Conservation (phyloP, 2,797 vertebrate genomes). For the Myioborus melanocephalus region DNA sequence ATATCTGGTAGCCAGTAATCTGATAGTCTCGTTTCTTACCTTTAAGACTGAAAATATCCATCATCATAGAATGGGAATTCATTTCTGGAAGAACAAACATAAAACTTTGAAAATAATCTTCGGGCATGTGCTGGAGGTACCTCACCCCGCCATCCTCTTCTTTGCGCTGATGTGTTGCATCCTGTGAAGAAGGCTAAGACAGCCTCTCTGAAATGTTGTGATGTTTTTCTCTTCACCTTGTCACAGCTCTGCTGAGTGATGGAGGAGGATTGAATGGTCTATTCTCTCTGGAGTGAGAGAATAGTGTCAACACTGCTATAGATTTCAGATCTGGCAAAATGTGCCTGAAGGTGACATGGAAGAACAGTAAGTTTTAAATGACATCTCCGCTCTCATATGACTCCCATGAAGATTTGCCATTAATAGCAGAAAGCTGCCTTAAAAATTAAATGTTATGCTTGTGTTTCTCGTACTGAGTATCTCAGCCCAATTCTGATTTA, state of each 20-base stretch:
- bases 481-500: not conserved
- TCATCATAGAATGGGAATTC: slow-evolving; percentile 63
- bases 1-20: slow-evolving; percentile 50
- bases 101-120: slow-evolving; percentile 74
- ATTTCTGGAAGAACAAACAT: slow-evolving; percentile 65
- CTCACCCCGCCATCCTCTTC: slow-evolving; percentile 35
- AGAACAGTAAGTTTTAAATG: slow-evolving; percentile 23
- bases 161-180: slow-evolving; percentile 60
- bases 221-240: slow-evolving; percentile 71
- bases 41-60: slow-evolving; percentile 62
- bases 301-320: slow-evolving; percentile 71
- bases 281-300: slow-evolving; percentile 67
- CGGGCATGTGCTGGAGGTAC: slow-evolving; percentile 40
- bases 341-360: slow-evolving; percentile 53
- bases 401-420: not conserved
- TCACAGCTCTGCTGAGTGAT: slow-evolving; percentile 73
- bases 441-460: not conserved
- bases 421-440: slow-evolving; percentile 37
- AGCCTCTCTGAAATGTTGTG: slow-evolving; percentile 56
- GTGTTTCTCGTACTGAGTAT: not conserved
- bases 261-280: slow-evolving; percentile 57
- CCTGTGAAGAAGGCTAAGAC: slow-evolving; percentile 69
- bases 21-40: slow-evolving; percentile 59
- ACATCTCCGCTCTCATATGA: slow-evolving; percentile 37
- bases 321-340: slow-evolving; percentile 65